These are phyloP conservation scores for Campylomormyrus numenius DNA, from an alignment of 2,113 vertebrate species.

Conservation along the genomic window DNA sequence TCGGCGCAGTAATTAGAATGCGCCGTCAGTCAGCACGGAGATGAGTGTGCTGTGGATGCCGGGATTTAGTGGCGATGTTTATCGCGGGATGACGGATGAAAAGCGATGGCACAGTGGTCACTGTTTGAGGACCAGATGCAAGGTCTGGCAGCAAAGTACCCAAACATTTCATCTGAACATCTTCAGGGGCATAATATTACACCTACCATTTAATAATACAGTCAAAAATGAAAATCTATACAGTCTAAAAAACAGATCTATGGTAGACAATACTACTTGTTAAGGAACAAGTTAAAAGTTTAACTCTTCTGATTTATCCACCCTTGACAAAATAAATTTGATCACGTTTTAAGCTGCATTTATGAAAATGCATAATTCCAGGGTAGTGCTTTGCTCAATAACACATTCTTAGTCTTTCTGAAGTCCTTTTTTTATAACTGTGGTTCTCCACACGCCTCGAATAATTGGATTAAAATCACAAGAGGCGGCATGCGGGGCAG, in stretches of 20 bases:
- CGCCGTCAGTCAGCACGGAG: background rate
- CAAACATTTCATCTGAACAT: slow-evolving; percentile 1
- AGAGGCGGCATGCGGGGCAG: background rate
- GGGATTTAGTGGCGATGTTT: background rate
- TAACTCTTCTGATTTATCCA: background rate
- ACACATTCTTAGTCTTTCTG: background rate
- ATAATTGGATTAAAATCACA: slow-evolving; percentile 1
- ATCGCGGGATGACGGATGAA: background rate
- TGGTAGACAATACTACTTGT: background rate
- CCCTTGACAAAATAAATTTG: background rate
- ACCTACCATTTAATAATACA: background rate
- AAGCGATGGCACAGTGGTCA: background rate
- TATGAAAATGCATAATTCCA: background rate
- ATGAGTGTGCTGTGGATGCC: background rate
- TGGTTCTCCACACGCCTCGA: background rate
- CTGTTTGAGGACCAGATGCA: background rate
- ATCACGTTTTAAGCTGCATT: background rate
- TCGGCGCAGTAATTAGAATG: slow-evolving; percentile 2
- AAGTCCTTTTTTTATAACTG: background rate
- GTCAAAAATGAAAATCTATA: background rate
- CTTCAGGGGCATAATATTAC: background rate
- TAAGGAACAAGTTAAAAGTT: background rate
- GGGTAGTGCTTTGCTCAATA: background rate
- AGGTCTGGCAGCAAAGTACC: background rate
- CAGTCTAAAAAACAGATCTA: background rate